phyloP scores from a whole-genome alignment of 2,797 vertebrate species.

The Mallotus villosus region DNA sequence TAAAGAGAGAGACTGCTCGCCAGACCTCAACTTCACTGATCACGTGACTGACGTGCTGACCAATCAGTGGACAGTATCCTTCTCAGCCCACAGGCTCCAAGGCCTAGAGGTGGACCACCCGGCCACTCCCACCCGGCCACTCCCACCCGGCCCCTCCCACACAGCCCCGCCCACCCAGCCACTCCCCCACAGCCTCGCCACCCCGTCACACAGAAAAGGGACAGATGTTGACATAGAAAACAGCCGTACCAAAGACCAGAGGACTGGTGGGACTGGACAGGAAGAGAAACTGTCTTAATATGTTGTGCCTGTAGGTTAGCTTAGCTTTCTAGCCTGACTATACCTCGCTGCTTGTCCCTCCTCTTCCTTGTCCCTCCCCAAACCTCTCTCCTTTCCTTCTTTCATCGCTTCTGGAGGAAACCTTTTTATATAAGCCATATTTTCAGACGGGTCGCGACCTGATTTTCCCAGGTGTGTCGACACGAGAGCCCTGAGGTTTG shows the following conservation, averaged over 20 bases:
- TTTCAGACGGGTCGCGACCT: slow-evolving; percentile 41
- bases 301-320: slow-evolving; percentile 62
- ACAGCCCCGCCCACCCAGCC: neutral
- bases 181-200: neutral
- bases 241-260: slow-evolving; percentile 65
- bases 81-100: neutral
- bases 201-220: slow-evolving; percentile 14
- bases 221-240: neutral
- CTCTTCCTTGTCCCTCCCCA: slow-evolving; percentile 25
- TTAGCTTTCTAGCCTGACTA: slow-evolving; percentile 18
- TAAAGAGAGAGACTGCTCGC: neutral
- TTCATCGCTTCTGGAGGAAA: slow-evolving; percentile 41
- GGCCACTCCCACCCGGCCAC: neutral
- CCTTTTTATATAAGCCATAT: slow-evolving; percentile 70
- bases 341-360: slow-evolving; percentile 37
- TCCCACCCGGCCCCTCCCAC: neutral
- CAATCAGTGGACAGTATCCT: neutral
- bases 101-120: neutral
- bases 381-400: slow-evolving; percentile 18
- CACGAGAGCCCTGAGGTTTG: slow-evolving; percentile 29
- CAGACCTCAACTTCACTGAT: neutral
- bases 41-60: neutral
- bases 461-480: slow-evolving; percentile 55
- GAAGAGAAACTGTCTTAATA: slow-evolving; percentile 45
- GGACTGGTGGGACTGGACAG: slow-evolving; percentile 35